phyloP scores from a whole-genome alignment of 2,797 vertebrate species.

The Cyclura pinguis region DNA sequence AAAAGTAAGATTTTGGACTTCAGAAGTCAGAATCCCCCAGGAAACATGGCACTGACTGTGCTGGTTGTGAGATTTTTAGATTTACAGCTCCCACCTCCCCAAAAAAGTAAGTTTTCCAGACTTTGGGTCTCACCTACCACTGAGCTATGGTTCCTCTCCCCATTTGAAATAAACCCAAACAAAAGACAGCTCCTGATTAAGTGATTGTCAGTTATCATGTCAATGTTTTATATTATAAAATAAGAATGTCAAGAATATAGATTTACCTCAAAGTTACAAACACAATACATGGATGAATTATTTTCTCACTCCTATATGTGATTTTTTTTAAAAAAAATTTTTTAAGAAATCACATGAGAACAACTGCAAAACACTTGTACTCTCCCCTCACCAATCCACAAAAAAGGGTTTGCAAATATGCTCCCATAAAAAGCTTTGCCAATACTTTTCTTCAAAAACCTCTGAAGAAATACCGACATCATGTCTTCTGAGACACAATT shows the following conservation, averaged over 20 bases:
- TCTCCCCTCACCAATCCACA: neutral
- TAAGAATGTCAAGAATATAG: neutral
- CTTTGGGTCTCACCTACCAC: too few species aligned
- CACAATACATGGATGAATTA: neutral
- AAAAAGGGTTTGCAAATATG: neutral
- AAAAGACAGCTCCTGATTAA: neutral
- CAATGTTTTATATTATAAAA: neutral
- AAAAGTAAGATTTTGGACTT: too few species aligned
- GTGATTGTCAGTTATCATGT: neutral
- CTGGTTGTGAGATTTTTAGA: too few species aligned
- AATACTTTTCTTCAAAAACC: slow-evolving; percentile 3
- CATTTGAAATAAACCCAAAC: neutral
- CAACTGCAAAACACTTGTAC: neutral
- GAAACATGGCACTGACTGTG: too few species aligned
- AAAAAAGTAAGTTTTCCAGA: neutral
- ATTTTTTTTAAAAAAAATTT: too few species aligned
- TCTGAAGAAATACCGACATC: slow-evolving; percentile 23
- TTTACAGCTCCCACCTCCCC: too few species aligned
- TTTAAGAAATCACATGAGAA: neutral
- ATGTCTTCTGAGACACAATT: slow-evolving; percentile 17
- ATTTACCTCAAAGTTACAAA: neutral
- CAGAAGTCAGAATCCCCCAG: too few species aligned
- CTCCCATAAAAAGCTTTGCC: neutral
- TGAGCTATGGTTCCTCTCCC: neutral
- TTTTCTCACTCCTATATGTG: neutral